Evolutionary conservation across 2,113 vertebrate genomes (phyloP), one percentile per base, ranked within the genome.

Genomic region (Chaetodon trifascialis): DNA sequence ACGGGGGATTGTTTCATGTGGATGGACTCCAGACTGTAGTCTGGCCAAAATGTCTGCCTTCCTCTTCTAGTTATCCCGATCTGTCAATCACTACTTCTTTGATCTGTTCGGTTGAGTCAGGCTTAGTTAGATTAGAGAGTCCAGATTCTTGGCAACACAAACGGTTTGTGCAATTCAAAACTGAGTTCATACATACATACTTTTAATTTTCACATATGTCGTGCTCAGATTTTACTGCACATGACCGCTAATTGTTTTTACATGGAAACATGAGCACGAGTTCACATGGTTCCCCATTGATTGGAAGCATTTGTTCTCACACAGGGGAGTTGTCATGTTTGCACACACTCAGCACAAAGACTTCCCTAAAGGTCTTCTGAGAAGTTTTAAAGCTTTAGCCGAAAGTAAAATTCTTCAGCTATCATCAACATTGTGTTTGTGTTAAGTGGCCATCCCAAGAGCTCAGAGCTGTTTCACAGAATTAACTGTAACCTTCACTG

Each of bases 21-120:
- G 92, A 93, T 65, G 73, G 42, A 86, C 82, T 93, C 88, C 90
- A 93, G 89, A 77, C 69, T 66, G 54, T 63, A 52, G 88, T 91
- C 89, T 81, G 72, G 84, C 89, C 85, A 87, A 79, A 70, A 66
- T 44, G 51, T 84, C 84, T 73, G 72, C 77, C 62, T 71, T 89
- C 66, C 69, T 87, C 75, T 66, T 73, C 76, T 87, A 62, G 83
- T 85, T 83, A 82, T 90, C 85, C 90, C 82, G 68, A 89, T 87
- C 65, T 89, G 87, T 85, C 89, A 76, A 86, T 93, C 82, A 84
- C 7, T 3, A 2, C 56, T 30, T 23, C 87, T 91, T 92, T 93
- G 84, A 93, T 89, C 82, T 80, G 51, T 62, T 49, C 23, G 55
- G 65, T 58, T 63, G 69, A 89, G 72, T 73, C 59, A 59, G 25